Evolutionary conservation across 2,797 vertebrate species (phyloP).

Genomic region (Calcarius lapponicus): DNA sequence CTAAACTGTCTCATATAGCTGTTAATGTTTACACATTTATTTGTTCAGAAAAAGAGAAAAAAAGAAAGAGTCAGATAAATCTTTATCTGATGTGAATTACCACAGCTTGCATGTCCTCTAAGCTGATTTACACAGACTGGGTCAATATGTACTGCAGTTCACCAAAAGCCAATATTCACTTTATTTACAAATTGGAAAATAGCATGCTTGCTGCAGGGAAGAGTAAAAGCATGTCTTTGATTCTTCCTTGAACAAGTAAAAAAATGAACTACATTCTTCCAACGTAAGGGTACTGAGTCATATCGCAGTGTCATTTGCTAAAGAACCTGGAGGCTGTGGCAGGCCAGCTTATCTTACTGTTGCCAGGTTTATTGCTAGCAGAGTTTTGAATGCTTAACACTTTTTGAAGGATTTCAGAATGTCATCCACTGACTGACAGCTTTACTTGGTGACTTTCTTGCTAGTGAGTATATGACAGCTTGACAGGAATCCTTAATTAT

Average conservation of each 20-base stretch:
- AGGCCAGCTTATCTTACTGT: slow-evolving; percentile 16
- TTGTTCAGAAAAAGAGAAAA: not conserved
- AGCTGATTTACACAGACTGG: not conserved
- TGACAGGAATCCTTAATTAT: slow-evolving; percentile 54
- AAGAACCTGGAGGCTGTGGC: not conserved
- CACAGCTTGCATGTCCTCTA: not conserved
- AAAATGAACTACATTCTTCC: not conserved
- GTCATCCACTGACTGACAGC: slow-evolving; percentile 43
- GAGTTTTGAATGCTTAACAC: slow-evolving; percentile 34
- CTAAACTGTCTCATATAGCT: not conserved
- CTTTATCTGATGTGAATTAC: not conserved
- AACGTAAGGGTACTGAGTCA: not conserved
- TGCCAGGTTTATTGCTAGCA: slow-evolving; percentile 18
- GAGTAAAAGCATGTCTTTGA: not conserved
- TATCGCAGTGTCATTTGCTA: slow-evolving; percentile 2
- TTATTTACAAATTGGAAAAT: slow-evolving; percentile 50
- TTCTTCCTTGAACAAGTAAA: slow-evolving; percentile 14
- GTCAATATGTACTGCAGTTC: not conserved
- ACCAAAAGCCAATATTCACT: not conserved
- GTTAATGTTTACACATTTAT: not conserved
- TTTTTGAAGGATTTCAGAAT: slow-evolving; percentile 56
- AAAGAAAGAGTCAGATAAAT: not conserved
- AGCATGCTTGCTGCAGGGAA: not conserved
- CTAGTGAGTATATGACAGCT: slow-evolving; percentile 19
- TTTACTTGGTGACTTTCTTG: not conserved